Evolutionary conservation across 2,888 invertebrate species (phyloP).

Genomic region (Himalopsyche japonica): DNA sequence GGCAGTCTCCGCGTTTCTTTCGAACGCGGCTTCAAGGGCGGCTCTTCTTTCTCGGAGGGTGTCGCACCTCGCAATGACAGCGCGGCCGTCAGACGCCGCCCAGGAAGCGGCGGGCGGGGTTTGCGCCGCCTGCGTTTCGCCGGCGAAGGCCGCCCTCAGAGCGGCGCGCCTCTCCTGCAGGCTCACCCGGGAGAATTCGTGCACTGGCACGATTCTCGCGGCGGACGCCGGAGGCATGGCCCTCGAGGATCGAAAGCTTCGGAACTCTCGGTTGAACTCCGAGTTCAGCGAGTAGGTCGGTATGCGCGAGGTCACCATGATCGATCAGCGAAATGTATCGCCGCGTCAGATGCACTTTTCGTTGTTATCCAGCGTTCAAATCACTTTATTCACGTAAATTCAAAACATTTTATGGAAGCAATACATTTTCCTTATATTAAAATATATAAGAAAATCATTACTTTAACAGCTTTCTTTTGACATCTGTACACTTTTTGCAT

Average conservation of each 20-base stretch:
- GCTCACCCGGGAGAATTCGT: conserved; percentile 65
- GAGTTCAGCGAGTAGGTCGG: conserved; percentile 66
- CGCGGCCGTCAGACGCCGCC: conserved; percentile 29
- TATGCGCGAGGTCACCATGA: conserved; percentile 66
- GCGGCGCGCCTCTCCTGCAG: conserved; percentile 60
- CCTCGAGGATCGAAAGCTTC: conserved; percentile 61
- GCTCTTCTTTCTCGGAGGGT: conserved; percentile 35
- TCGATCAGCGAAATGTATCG: neutral
- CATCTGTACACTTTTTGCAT: neutral
- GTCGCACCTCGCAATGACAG: conserved; percentile 30
- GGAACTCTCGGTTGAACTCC: conserved; percentile 65
- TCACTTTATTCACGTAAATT: neutral
- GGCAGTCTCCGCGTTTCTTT: conserved; percentile 34
- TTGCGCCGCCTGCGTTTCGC: conserved; percentile 48
- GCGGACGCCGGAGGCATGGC: conserved; percentile 53
- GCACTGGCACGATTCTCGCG: conserved; percentile 62
- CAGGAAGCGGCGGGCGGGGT: conserved; percentile 51
- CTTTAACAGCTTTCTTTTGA: neutral
- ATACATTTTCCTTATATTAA: neutral
- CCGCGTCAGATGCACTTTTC: neutral
- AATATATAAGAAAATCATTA: neutral
- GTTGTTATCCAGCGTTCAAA: neutral
- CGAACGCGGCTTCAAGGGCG: conserved; percentile 40
- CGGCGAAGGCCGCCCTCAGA: conserved; percentile 58
- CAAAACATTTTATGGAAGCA: neutral